Evolutionary conservation across 2,888 invertebrate genomes (phyloP).

Genomic region (Leptopterna dolabrata): DNA sequence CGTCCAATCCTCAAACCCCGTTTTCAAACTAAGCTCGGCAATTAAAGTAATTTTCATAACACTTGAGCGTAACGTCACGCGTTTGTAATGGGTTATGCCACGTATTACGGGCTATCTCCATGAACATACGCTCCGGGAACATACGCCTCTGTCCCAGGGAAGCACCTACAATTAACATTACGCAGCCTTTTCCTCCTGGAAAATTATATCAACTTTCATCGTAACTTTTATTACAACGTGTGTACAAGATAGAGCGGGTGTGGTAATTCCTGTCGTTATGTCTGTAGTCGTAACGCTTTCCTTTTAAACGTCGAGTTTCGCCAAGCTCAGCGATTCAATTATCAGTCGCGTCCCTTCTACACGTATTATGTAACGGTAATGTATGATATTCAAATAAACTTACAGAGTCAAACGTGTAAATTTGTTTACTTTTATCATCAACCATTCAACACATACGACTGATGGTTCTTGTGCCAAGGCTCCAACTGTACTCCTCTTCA

Average conservation of each 20-base stretch:
- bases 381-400: no score
- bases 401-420: no score
- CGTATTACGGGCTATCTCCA: constrained; percentile 37
- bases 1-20: neutral
- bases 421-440: no score
- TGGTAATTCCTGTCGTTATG: neutral
- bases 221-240: constrained; percentile 39
- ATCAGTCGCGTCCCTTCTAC: neutral
- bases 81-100: constrained; percentile 44
- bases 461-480: no score
- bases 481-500: no score
- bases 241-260: neutral
- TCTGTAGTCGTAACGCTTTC: neutral
- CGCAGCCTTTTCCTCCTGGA: neutral
- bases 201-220: constrained; percentile 46
- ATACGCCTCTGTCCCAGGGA: neutral
- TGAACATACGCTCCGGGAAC: constrained; percentile 8
- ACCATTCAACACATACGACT: no score
- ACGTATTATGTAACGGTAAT: no score
- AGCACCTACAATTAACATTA: constrained; percentile 17
- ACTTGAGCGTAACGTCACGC: constrained; percentile 43
- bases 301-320: neutral
- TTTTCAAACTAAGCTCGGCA: constrained; percentile 36
- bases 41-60: constrained; percentile 56
- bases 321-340: neutral